These are phyloP conservation scores for Euzophera pinguis DNA, from an alignment of 2,888 invertebrate species.

Conservation along the genomic window DNA sequence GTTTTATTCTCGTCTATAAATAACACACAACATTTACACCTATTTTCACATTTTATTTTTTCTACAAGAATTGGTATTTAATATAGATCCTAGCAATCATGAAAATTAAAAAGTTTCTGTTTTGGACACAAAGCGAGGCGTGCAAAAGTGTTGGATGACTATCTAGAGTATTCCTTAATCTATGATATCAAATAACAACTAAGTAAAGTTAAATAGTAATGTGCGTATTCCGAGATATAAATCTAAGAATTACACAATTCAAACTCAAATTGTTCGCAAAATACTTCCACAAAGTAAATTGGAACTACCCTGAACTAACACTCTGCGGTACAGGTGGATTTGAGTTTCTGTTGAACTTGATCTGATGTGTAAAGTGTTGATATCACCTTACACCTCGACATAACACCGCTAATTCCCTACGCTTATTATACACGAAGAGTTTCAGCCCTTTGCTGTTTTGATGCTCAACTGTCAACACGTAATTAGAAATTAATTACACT, in stretches of 20 bases:
- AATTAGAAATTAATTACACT: neutral
- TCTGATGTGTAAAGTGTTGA: constrained; percentile 45
- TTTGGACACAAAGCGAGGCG: too few relatives aligned
- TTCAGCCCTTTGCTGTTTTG: neutral
- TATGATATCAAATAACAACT: neutral
- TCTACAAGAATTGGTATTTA: too few relatives aligned
- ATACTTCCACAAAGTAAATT: constrained; percentile 13
- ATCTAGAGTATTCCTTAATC: too few relatives aligned
- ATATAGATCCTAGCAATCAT: too few relatives aligned
- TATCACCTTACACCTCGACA: constrained; percentile 37
- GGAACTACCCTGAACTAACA: constrained; percentile 34
- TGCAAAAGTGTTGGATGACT: too few relatives aligned
- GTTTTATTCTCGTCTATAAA: too few relatives aligned
- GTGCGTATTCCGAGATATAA: neutral
- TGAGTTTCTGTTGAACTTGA: constrained; percentile 52
- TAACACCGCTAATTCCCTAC: constrained; percentile 40
- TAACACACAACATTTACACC: too few relatives aligned
- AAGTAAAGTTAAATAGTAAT: constrained; percentile 3
- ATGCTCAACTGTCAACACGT: constrained; percentile 2
- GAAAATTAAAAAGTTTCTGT: too few relatives aligned
- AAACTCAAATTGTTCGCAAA: constrained; percentile 7
- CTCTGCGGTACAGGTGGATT: constrained; percentile 44
- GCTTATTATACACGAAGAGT: constrained; percentile 6
- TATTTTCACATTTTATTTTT: too few relatives aligned
- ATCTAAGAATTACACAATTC: neutral